Evolutionary conservation across 2,888 invertebrate genomes (phyloP), one percentile per base, ranked within the genome.

Genomic region (Hymenopus coronatus): DNA sequence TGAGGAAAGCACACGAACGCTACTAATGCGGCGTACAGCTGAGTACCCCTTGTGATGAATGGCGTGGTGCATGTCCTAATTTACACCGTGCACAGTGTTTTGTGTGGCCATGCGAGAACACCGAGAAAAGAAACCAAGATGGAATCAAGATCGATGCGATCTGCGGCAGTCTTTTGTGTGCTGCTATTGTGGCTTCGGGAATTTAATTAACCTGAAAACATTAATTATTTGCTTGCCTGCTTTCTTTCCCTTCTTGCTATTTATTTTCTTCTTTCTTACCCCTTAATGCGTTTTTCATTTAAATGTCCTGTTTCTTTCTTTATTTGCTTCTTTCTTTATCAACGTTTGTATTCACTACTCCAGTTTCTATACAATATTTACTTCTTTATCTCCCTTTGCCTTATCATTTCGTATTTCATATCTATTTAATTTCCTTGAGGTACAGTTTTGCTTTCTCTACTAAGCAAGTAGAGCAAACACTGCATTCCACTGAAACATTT

Each of bases 201-300:
- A 86, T 86, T 86, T 86, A 86, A 86, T 86, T 86, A 86, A 86
- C 86, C 70, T n/a, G 46, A 28, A 85, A 33, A 85, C 85, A 46
- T 85, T 46, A 28, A 46, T 85, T 85, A 28, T 85, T 40, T 46
- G 9, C 27, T n/a, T 46, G 27, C 33, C n/a, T 27, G 14, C 33
- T 9, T 70, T 70, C 25, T 70, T 70, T 70, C 20, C 25, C 3
- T 70, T 70, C 25, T 20, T 70, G 20, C 54, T 70, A 15, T 70
- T 70, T 70, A 70, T 70, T 70, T 70, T 20, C 25, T 70, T 70
- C 15, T 70, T 70, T 20, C 15, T 20, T 70, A 20, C 54, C 20
- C 54, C 25, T 20, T 70, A 70, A 70, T 70, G 54, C 54, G 20
- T 70, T 20, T 25, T 70, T 70, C 54, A 70, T 70, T 70, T 70